These are phyloP conservation scores for Acanthornis magna DNA, from an alignment of 2,797 vertebrate species.

Conservation along the genomic window DNA sequence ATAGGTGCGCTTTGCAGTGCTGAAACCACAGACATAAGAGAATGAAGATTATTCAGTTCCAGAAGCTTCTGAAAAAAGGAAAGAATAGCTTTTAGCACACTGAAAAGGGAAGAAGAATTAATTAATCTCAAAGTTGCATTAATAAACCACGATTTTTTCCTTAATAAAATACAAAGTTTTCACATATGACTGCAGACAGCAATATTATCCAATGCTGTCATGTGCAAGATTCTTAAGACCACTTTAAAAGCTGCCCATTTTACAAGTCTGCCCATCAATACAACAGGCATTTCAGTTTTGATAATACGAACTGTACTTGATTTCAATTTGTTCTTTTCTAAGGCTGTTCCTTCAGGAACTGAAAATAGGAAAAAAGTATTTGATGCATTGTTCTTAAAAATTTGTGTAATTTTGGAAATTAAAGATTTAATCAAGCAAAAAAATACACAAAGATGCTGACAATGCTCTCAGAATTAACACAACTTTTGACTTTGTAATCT, in stretches of 20 bases:
- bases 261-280: not conserved
- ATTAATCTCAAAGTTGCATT: not conserved
- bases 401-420: not conserved
- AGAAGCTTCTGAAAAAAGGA: slow-evolving; percentile 85
- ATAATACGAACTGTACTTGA: not conserved
- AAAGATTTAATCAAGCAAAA: not conserved
- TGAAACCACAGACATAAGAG: slow-evolving; percentile 93
- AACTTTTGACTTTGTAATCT: not conserved
- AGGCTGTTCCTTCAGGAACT: not conserved
- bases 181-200: not conserved
- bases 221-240: slow-evolving; percentile 11
- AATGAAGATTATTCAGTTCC: slow-evolving; percentile 95
- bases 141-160: not conserved
- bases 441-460: not conserved
- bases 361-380: not conserved
- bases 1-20: slow-evolving; percentile 95
- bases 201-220: not conserved
- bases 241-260: not conserved
- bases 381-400: not conserved
- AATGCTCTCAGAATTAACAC: not conserved
- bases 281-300: not conserved
- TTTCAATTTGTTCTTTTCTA: not conserved
- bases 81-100: not conserved
- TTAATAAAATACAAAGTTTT: not conserved
- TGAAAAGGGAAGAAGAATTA: not conserved